phyloP scores from a whole-genome alignment of 2,113 vertebrate species.

The Solenodon paradoxus region DNA sequence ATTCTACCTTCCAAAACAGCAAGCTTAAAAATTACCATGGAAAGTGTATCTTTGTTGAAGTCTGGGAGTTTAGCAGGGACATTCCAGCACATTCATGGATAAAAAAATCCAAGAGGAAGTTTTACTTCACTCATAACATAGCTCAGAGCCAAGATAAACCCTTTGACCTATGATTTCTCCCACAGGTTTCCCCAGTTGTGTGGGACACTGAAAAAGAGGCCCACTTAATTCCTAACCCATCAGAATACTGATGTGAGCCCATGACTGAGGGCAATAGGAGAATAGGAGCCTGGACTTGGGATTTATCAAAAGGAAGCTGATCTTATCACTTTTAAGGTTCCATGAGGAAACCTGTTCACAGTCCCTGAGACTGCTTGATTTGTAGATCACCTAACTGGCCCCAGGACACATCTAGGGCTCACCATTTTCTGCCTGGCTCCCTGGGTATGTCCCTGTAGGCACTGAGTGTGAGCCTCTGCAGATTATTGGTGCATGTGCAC shows the following conservation, averaged over 20 bases:
- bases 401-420: background rate
- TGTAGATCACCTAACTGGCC: background rate
- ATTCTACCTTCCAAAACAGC: background rate
- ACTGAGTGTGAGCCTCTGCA: background rate
- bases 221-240: background rate
- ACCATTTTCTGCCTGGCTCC: background rate
- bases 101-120: background rate
- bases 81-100: background rate
- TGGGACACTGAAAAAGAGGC: background rate
- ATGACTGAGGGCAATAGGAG: background rate
- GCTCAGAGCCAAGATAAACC: background rate
- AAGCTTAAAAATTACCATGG: background rate
- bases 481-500: background rate
- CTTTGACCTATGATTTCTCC: background rate
- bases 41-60: background rate
- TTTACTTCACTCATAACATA: background rate
- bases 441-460: background rate
- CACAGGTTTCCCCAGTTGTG: background rate
- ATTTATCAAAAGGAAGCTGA: background rate
- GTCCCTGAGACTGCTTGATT: background rate
- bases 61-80: background rate
- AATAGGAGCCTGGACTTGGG: background rate
- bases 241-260: background rate
- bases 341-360: background rate
- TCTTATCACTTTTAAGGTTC: background rate